Base-by-base conservation (phyloP, 2,113 vertebrate genomes). In the Burhinus oedicnemus region DNA sequence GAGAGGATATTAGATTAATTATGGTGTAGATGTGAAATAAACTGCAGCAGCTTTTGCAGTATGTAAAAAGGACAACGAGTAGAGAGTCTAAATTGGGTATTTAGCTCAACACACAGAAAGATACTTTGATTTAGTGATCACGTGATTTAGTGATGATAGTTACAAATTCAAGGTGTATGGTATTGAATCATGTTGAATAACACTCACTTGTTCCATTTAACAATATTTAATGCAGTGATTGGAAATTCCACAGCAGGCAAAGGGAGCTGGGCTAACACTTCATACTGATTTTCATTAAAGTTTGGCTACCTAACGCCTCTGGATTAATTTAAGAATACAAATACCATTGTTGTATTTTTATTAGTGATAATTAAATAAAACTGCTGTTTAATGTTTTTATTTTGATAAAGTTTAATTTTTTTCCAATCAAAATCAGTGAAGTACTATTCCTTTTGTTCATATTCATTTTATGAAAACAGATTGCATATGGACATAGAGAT, bases 1-100 rank as follows among this genome's bases (percentile, higher is more conserved):
- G 87, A 93, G 84, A 79, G 26, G 51, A 96, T 96, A 97, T 94
- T 94, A 88, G 93, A 96, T 93, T 97, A 97, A 95, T 97, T 97
- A 77, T 95, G 93, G 58, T 70, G 91, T 77, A 80, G 89, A 95
- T 91, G 78, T 89, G 93, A 95, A 96, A 94, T 95, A 95, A 97
- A 95, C 74, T 91, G 83, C 65, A 72, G 30, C 70, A 94, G 91
- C 17, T 89, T 83, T 87, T 93, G 71, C 62, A 47, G 66, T 76
- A 55, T 83, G 81, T 51, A 71, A 85, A 95, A 87, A 88, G 64
- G 80, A 77, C 51, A 81, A 78, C 1, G 16, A 89, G 69, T 47
- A 4, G 47, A 90, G 89, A 47, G 78, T 91, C 54, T 90, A 95
- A 97, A 95, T 83, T 83, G 71, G 57, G 75, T 92, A 70, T 90